Conservation (phyloP, 1,140 invertebrate species). For the Drusus annulatus region DNA sequence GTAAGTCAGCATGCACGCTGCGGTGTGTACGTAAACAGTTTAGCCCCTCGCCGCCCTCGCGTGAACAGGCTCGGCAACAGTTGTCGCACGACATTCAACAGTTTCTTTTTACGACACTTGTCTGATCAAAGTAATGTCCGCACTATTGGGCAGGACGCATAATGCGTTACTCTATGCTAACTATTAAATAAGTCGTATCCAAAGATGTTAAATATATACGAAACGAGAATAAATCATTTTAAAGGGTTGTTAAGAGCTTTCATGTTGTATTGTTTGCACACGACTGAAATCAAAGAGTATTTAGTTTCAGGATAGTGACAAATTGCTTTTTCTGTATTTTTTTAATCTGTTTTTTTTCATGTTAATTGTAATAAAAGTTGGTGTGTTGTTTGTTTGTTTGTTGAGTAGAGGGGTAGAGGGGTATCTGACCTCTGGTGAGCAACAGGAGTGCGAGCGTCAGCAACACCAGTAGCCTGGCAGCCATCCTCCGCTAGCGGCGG, state of each 20-base stretch:
- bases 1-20: constrained; percentile 6
- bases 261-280: too few relatives aligned
- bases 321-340: background rate
- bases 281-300: too few relatives aligned
- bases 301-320: too few relatives aligned
- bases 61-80: constrained; percentile 46
- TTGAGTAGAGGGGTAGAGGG: background rate
- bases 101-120: constrained; percentile 48
- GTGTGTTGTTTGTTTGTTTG: background rate
- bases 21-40: constrained; percentile 42
- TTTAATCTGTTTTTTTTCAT: background rate
- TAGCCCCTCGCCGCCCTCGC: constrained; percentile 33
- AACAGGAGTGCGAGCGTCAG: constrained; percentile 44
- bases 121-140: constrained; percentile 21
- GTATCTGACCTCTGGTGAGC: constrained; percentile 52
- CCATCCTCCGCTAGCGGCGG: constrained; percentile 53
- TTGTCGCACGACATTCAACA: constrained; percentile 55
- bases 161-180: too few relatives aligned
- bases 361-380: background rate
- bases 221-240: too few relatives aligned
- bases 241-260: too few relatives aligned
- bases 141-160: background rate
- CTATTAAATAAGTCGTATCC: too few relatives aligned
- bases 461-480: constrained; percentile 45
- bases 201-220: too few relatives aligned